phyloP scores from a whole-genome alignment of 2,113 vertebrate species.

The Ibidorhyncha struthersii region DNA sequence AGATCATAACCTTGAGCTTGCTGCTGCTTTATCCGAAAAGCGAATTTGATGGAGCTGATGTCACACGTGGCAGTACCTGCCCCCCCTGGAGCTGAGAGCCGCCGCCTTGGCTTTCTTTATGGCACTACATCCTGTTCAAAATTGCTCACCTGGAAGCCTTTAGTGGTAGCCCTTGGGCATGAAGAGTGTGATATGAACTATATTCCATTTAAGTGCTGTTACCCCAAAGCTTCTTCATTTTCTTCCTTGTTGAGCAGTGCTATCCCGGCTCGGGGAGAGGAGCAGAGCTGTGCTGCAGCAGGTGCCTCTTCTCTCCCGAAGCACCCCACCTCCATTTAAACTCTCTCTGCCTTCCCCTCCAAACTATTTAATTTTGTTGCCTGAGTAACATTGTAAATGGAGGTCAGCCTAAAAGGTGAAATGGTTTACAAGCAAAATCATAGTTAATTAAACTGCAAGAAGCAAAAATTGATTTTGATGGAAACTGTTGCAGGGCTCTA shows the following conservation, averaged over 20 bases:
- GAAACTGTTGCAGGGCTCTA: not conserved
- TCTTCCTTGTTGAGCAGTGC: not conserved
- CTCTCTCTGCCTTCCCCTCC: not conserved
- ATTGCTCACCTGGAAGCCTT: not conserved
- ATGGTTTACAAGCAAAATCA: slow-evolving; percentile 45
- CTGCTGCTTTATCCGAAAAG: not conserved
- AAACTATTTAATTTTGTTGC: slow-evolving; percentile 25
- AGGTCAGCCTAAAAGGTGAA: slow-evolving; percentile 53
- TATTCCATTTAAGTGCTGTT: not conserved
- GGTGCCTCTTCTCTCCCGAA: not conserved
- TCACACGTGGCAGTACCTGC: not conserved
- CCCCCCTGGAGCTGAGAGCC: not conserved
- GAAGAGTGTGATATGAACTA: not conserved
- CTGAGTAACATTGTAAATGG: slow-evolving; percentile 31
- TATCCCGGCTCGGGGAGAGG: not conserved
- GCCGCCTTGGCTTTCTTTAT: not conserved
- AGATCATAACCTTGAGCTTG: slow-evolving; percentile 58
- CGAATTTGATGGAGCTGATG: slow-evolving; percentile 23
- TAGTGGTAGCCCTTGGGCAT: not conserved
- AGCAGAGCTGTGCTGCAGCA: not conserved
- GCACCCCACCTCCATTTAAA: not conserved
- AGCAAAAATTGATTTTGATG: slow-evolving; percentile 40
- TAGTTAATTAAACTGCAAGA: slow-evolving; percentile 58
- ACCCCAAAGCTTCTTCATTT: not conserved
- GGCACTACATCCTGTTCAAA: not conserved